These are phyloP conservation scores for Epizoanthus illoricatus DNA, from an alignment of 92 coral and sea anemone species.

Conservation along the genomic window DNA sequence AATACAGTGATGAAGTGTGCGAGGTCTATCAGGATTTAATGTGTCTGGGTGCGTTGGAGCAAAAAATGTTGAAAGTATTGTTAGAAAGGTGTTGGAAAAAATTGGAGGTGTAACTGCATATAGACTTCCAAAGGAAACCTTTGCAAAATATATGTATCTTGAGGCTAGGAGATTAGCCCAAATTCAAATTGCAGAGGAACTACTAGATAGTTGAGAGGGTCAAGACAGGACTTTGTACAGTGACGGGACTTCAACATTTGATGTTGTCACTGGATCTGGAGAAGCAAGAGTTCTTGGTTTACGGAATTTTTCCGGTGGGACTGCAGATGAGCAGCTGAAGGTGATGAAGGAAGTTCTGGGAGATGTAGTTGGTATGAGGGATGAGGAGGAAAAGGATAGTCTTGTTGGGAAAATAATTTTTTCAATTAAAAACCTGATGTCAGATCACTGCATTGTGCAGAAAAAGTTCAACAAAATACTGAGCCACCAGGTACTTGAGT, in stretches of 20 bases:
- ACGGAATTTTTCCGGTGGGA: constrained; percentile 39
- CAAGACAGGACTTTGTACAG: constrained; percentile 33
- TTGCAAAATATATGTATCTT: constrained; percentile 36
- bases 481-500: too few relatives aligned
- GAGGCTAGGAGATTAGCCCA: constrained; percentile 42
- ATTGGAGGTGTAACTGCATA: constrained; percentile 26
- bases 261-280: constrained; percentile 34
- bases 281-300: constrained; percentile 37
- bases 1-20: constrained; percentile 18
- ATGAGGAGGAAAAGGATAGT: too few relatives aligned
- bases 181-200: constrained; percentile 38
- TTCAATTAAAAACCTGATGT: too few relatives aligned
- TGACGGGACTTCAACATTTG: constrained; percentile 48
- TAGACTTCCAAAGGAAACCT: constrained; percentile 43
- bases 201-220: constrained; percentile 27
- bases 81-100: constrained; percentile 28
- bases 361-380: constrained; percentile 24
- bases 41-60: constrained; percentile 44
- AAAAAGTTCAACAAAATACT: too few relatives aligned
- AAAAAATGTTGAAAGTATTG: constrained; percentile 35
- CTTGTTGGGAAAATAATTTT: too few relatives aligned
- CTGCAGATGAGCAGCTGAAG: constrained; percentile 26
- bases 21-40: constrained; percentile 31
- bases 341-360: constrained; percentile 25
- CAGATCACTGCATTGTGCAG: too few relatives aligned